Conservation (phyloP, 2,797 vertebrate species). For the Acanthurus lineatus region DNA sequence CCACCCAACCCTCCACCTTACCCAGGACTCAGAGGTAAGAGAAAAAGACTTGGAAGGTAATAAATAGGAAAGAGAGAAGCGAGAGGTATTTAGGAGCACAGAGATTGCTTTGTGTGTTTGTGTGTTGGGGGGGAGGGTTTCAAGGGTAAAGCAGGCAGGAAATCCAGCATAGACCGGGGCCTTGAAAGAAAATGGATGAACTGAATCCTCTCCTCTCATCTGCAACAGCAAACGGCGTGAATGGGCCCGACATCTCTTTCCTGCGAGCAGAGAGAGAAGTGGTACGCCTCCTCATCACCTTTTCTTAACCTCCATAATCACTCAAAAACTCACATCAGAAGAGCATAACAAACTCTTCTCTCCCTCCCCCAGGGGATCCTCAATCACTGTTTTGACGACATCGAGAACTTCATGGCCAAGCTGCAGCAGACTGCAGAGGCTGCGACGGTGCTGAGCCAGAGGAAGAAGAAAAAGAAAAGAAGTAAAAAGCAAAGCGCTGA, state of each 20-base stretch:
- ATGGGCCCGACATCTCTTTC: conserved; percentile 76
- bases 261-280: conserved; percentile 86
- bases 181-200: conserved; percentile 61
- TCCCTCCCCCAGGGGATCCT: conserved; percentile 86
- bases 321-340: neutral
- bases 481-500: conserved; percentile 85
- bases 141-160: conserved; percentile 36
- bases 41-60: neutral
- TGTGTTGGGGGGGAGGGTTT: conserved; percentile 26
- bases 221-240: conserved; percentile 71
- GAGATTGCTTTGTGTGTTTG: conserved; percentile 71
- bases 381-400: conserved; percentile 93
- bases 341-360: neutral
- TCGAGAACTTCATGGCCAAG: conserved; percentile 89
- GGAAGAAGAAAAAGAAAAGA: conserved; percentile 88
- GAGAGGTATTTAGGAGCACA: conserved; percentile 62
- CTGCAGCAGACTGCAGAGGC: conserved; percentile 92
- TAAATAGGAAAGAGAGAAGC: conserved; percentile 27
- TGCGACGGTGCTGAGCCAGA: conserved; percentile 85
- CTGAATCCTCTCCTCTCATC: conserved; percentile 46
- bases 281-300: conserved; percentile 66
- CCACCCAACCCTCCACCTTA: conserved; percentile 80
- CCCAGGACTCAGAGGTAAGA: conserved; percentile 77
- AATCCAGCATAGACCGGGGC: conserved; percentile 12
- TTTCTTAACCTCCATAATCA: neutral